Percentiles rank a stretch among this genome's conserved stretches.
Evolutionary conservation across 2,888 invertebrate genomes (phyloP).

Genomic region (Apamea monoglypha): DNA sequence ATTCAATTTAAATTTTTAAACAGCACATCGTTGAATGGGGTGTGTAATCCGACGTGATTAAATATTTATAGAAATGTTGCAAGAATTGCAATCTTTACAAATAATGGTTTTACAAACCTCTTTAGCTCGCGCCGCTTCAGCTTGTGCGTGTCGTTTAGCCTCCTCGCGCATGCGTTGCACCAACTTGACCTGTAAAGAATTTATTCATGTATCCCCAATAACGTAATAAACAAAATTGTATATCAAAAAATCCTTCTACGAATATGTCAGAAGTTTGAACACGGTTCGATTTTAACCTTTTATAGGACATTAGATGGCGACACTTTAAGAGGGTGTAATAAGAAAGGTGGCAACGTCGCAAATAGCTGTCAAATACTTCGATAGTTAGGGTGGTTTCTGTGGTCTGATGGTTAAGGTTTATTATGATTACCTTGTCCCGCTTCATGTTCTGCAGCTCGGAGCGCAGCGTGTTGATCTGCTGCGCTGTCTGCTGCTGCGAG

Average conservation of each 20-base stretch:
- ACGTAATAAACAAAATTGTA: no score
- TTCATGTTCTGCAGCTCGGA: conserved; percentile 96
- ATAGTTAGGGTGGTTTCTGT: no score
- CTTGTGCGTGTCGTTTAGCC: conserved; percentile 95
- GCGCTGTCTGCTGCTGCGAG: conserved; percentile 97
- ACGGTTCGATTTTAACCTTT: no score
- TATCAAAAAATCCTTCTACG: background rate
- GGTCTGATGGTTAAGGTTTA: no score
- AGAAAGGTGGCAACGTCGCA: no score
- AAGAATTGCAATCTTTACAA: background rate
- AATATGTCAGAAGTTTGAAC: background rate
- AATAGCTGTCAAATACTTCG: no score
- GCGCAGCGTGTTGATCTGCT: conserved; percentile 95
- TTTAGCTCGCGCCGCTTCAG: conserved; percentile 93
- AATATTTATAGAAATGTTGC: background rate
- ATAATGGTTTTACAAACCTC: conserved; percentile 88
- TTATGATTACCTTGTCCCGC: conserved; percentile 84
- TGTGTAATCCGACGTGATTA: no score
- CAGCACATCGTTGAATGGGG: background rate
- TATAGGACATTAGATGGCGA: no score
- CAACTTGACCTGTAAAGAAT: conserved; percentile 92
- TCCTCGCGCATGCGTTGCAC: conserved; percentile 98
- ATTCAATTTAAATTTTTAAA: background rate
- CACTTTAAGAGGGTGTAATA: no score
- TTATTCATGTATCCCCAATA: background rate